A percentile compares a stretch with the other conserved stretches of the same genome.
phyloP scores from a whole-genome alignment of 2,113 vertebrate species.

The Chroicocephalus ridibundus region DNA sequence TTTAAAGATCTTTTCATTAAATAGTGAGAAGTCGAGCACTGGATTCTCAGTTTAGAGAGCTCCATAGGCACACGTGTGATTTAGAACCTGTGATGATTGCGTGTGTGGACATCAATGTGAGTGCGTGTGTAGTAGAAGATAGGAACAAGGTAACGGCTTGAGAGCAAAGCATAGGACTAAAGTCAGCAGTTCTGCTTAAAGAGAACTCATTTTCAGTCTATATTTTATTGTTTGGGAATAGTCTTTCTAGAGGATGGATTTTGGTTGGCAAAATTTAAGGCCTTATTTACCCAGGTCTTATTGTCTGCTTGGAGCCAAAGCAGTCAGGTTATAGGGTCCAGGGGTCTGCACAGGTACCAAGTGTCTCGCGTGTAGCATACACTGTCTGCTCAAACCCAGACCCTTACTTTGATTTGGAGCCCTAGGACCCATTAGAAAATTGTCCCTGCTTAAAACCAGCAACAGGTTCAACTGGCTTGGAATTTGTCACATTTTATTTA shows the following conservation, averaged over 20 bases:
- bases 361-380: rapidly evolving
- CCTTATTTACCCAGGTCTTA: not conserved
- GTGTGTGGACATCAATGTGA: rapidly evolving
- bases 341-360: not conserved
- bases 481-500: not conserved
- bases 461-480: not conserved
- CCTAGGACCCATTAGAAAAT: not conserved
- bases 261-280: not conserved
- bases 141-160: not conserved
- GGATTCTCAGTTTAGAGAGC: not conserved
- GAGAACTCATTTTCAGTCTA: not conserved
- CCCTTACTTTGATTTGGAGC: not conserved
- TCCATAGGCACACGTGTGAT: not conserved
- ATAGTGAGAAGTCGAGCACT: not conserved
- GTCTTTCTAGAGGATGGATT: not conserved
- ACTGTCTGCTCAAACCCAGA: not conserved
- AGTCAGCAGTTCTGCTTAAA: not conserved
- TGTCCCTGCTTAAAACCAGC: not conserved
- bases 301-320: not conserved
- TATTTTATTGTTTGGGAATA: not conserved
- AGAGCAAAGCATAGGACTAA: not conserved
- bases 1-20: not conserved
- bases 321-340: too few relatives aligned
- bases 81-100: not conserved
- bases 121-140: not conserved